These are phyloP conservation scores for Cebidichthys violaceus DNA, from an alignment of 2,113 vertebrate species.

Conservation along the genomic window DNA sequence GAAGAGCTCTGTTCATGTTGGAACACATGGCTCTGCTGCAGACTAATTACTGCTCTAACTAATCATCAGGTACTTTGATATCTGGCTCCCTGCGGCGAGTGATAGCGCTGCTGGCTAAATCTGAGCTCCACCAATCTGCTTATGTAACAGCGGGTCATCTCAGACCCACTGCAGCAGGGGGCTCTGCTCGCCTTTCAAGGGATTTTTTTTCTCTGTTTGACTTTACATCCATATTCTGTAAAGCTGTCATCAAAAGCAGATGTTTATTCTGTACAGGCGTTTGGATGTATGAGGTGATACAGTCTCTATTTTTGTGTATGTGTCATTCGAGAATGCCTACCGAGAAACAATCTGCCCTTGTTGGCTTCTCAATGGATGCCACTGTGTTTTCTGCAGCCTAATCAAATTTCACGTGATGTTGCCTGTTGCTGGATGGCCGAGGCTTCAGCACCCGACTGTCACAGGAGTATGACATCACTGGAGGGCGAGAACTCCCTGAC, in stretches of 20 bases:
- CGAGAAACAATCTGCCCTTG: conserved; percentile 74
- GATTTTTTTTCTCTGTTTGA: conserved; percentile 26
- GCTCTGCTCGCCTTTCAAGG: conserved; percentile 51
- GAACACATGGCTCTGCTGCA: not conserved
- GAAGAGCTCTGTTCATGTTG: not conserved
- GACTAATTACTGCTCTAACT: conserved; percentile 43
- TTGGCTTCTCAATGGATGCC: conserved; percentile 76
- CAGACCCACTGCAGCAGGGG: conserved; percentile 54
- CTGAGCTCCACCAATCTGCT: conserved; percentile 68
- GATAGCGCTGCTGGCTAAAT: conserved; percentile 40
- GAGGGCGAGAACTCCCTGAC: conserved; percentile 47
- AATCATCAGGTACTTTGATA: conserved; percentile 32
- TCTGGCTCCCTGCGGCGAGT: conserved; percentile 41
- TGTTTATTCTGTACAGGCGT: not conserved
- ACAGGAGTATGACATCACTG: conserved; percentile 65
- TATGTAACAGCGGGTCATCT: conserved; percentile 75
- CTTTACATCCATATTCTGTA: not conserved
- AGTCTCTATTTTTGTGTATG: conserved; percentile 31
- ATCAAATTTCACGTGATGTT: conserved; percentile 77
- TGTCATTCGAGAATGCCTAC: conserved; percentile 64
- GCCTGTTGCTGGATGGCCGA: conserved; percentile 45
- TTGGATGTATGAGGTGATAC: conserved; percentile 23
- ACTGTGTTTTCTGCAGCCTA: conserved; percentile 78
- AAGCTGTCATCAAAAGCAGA: conserved; percentile 9
- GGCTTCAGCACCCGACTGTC: conserved; percentile 49